phyloP scores from a whole-genome alignment of 2,113 vertebrate species.

The Indicator indicator region DNA sequence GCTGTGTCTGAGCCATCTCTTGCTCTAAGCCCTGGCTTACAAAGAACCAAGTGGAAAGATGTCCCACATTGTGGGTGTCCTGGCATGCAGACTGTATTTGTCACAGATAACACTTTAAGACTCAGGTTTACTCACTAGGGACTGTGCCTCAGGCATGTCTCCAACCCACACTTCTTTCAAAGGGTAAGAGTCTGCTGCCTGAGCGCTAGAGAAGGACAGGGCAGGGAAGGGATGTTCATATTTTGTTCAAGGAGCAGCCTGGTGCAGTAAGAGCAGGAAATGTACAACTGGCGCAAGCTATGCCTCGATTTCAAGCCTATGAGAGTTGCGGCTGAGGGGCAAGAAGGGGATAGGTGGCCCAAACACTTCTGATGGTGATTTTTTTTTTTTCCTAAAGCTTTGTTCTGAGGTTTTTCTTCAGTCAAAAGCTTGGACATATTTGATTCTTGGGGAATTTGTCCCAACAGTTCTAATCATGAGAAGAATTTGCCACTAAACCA shows the following conservation, averaged over 20 bases:
- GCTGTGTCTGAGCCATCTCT: not conserved
- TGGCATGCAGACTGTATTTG: not conserved
- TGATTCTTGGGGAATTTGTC: not conserved
- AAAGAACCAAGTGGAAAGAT: not conserved
- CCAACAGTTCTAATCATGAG: not conserved
- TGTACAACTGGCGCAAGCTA: not conserved
- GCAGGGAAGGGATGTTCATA: not conserved
- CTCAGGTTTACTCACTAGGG: not conserved
- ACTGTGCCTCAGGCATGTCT: not conserved
- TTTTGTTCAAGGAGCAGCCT: not conserved
- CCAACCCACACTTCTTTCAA: not conserved
- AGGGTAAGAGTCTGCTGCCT: not conserved
- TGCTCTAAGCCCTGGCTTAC: not conserved
- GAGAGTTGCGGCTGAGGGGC: not conserved
- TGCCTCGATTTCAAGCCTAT: not conserved
- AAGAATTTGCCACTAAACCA: not conserved
- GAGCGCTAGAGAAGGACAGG: not conserved
- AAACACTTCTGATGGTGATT: not conserved
- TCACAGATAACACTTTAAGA: not conserved
- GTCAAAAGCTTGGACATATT: not conserved
- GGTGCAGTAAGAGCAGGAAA: not conserved
- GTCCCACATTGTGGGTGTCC: not conserved
- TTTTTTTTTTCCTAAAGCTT: not conserved
- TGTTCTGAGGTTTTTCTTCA: not conserved
- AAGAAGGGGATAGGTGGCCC: not conserved